phyloP scores from a whole-genome alignment of 1,140 invertebrate genomes.

The Drosophila watanabei region DNA sequence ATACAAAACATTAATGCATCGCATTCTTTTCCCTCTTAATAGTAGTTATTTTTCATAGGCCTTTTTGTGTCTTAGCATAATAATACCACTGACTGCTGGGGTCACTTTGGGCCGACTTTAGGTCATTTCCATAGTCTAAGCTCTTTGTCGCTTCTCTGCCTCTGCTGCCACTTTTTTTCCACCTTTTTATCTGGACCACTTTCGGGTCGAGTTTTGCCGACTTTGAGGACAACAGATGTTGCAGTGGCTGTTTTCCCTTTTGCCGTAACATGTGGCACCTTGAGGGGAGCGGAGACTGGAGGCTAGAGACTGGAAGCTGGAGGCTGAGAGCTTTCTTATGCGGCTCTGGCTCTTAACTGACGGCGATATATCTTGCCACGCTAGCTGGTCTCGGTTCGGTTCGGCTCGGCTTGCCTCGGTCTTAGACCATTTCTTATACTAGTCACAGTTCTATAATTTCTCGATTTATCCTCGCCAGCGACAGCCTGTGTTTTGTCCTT shows the following conservation, averaged over 20 bases:
- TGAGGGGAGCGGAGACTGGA: constrained; percentile 24
- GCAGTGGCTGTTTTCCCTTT: constrained; percentile 40
- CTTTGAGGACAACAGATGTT: constrained; percentile 70
- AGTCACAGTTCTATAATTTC: constrained; percentile 84
- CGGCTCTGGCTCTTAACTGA: constrained; percentile 64
- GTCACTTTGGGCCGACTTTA: constrained; percentile 7
- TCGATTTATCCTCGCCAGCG: constrained; percentile 76
- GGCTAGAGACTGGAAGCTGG: constrained; percentile 15
- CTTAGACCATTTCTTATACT: constrained; percentile 80
- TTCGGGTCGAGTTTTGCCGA: constrained; percentile 54
- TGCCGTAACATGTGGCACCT: constrained; percentile 73
- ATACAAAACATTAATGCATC: neutral
- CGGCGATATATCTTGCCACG: constrained; percentile 77
- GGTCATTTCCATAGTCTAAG: constrained; percentile 34
- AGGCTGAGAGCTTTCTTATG: constrained; percentile 32
- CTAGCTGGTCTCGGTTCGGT: constrained; percentile 41
- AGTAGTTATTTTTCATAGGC: constrained; percentile 4
- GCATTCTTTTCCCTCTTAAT: neutral
- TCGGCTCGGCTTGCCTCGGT: neutral
- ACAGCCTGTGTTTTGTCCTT: constrained; percentile 59
- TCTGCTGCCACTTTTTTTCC: constrained; percentile 39
- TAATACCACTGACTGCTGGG: neutral
- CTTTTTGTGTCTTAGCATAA: constrained; percentile 6
- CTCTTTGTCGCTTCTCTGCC: constrained; percentile 22
- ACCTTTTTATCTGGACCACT: constrained; percentile 61